Conservation (phyloP, 1,140 invertebrate genomes). For the Zaprionus inermis region DNA sequence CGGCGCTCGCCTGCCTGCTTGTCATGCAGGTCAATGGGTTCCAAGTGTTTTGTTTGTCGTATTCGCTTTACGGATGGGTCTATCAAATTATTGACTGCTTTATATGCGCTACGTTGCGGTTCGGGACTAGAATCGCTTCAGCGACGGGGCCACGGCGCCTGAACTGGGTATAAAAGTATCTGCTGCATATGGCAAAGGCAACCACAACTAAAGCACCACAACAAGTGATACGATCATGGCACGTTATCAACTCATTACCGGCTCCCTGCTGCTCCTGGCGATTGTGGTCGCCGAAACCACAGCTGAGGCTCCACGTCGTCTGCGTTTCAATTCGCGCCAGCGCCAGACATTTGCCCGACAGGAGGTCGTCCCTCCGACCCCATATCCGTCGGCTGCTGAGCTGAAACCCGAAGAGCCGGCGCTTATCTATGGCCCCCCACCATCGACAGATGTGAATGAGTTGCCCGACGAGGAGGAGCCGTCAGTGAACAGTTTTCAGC, state of each 20-base stretch:
- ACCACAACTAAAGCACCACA: slow-evolving; percentile 47
- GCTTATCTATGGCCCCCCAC: slow-evolving; percentile 70
- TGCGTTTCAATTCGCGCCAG: slow-evolving; percentile 30
- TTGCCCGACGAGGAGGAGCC: slow-evolving; percentile 48
- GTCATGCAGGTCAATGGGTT: slow-evolving; percentile 65
- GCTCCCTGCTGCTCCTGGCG: slow-evolving; percentile 61
- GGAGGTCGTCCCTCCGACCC: slow-evolving; percentile 53
- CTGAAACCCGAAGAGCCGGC: slow-evolving; percentile 70
- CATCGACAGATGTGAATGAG: slow-evolving; percentile 43
- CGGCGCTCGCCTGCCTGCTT: slow-evolving; percentile 44
- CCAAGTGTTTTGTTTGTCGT: slow-evolving; percentile 37
- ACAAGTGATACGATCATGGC: slow-evolving; percentile 70
- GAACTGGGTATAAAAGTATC: slow-evolving; percentile 60
- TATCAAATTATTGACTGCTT: slow-evolving; percentile 62
- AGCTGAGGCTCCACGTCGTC: slow-evolving; percentile 46
- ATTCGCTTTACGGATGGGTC: slow-evolving; percentile 22
- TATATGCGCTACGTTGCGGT: slow-evolving; percentile 53
- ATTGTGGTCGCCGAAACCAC: slow-evolving; percentile 46
- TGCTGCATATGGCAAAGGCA: slow-evolving; percentile 60
- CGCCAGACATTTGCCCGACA: slow-evolving; percentile 56
- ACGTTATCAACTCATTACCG: slow-evolving; percentile 54
- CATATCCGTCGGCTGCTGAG: slow-evolving; percentile 71
- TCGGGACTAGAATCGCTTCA: slow-evolving; percentile 60
- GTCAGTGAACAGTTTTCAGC: slow-evolving; percentile 50
- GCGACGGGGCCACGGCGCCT: slow-evolving; percentile 40